Conservation (phyloP, 2,888 invertebrate genomes). For the Scrobipalpa costella region DNA sequence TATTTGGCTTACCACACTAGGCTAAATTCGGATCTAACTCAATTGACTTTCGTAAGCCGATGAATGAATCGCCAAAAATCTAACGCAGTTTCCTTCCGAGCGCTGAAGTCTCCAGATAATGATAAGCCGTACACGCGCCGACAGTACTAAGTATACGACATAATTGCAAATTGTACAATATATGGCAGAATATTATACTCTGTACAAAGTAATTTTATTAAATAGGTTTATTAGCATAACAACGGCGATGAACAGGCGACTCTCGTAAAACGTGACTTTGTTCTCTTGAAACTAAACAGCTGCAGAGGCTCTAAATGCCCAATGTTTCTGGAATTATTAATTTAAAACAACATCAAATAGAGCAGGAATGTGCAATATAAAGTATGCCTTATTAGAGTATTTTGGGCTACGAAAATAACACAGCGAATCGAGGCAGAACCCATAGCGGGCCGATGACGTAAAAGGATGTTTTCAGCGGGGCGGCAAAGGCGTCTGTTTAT, state of each 20-base stretch:
- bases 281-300: slow-evolving; percentile 31
- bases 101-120: slow-evolving; percentile 33
- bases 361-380: slow-evolving; percentile 19
- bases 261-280: slow-evolving; percentile 38
- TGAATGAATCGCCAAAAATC: slow-evolving; percentile 59
- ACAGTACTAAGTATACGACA: not conserved
- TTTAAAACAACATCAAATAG: slow-evolving; percentile 37
- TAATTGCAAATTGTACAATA: not conserved
- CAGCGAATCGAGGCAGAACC: slow-evolving; percentile 56
- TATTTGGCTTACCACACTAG: slow-evolving; percentile 58
- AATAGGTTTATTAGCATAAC: slow-evolving; percentile 37
- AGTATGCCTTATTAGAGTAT: slow-evolving; percentile 34
- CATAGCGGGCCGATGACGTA: slow-evolving; percentile 76
- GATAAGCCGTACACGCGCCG: slow-evolving; percentile 15
- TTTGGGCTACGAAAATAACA: slow-evolving; percentile 30
- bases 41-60: slow-evolving; percentile 70
- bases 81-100: slow-evolving; percentile 44
- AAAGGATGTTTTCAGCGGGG: slow-evolving; percentile 80
- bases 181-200: slow-evolving; percentile 13
- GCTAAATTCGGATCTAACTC: slow-evolving; percentile 63
- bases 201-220: slow-evolving; percentile 31
- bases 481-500: slow-evolving; percentile 77
- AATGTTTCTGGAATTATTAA: slow-evolving; percentile 15
- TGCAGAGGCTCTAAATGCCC: not conserved
- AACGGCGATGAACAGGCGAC: slow-evolving; percentile 33